phyloP scores from a whole-genome alignment of 1,140 invertebrate genomes.

The Hycleus cichorii region DNA sequence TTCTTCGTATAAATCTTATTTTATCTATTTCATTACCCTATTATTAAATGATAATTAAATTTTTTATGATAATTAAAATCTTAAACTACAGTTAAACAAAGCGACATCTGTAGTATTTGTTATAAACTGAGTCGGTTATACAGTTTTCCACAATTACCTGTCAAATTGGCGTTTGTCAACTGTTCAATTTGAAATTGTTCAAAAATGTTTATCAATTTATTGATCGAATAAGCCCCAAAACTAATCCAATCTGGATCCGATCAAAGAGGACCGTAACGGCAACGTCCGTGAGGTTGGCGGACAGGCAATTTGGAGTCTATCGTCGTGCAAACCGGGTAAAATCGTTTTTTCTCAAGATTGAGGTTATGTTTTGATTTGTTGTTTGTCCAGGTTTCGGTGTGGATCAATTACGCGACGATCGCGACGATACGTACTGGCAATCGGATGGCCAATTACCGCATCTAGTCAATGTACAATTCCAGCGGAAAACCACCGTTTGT shows the following conservation, averaged over 20 bases:
- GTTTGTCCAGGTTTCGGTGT: slow-evolving; percentile 82
- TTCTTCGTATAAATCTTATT: too few species aligned
- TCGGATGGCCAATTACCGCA: slow-evolving; percentile 98
- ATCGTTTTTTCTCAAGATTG: neutral
- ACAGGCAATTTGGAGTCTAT: slow-evolving; percentile 96
- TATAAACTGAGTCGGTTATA: too few species aligned
- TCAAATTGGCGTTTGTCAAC: too few species aligned
- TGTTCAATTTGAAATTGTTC: too few species aligned
- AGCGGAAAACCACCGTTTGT: slow-evolving; percentile 88
- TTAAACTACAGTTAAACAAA: too few species aligned
- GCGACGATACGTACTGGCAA: slow-evolving; percentile 98
- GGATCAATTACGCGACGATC: slow-evolving; percentile 90
- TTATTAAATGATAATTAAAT: too few species aligned
- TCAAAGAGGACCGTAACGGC: slow-evolving; percentile 64
- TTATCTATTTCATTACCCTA: too few species aligned
- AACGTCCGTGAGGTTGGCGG: slow-evolving; percentile 88
- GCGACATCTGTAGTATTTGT: too few species aligned
- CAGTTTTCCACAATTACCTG: too few species aligned
- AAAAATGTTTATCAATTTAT: too few species aligned
- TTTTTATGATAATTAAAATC: too few species aligned
- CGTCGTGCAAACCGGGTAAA: slow-evolving; percentile 92
- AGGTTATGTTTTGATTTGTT: neutral
- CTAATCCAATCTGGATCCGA: slow-evolving; percentile 46
- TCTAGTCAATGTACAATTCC: slow-evolving; percentile 96
- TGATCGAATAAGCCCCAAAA: neutral